Conservation (phyloP, 2,113 vertebrate species). For the Halichoerus grypus region DNA sequence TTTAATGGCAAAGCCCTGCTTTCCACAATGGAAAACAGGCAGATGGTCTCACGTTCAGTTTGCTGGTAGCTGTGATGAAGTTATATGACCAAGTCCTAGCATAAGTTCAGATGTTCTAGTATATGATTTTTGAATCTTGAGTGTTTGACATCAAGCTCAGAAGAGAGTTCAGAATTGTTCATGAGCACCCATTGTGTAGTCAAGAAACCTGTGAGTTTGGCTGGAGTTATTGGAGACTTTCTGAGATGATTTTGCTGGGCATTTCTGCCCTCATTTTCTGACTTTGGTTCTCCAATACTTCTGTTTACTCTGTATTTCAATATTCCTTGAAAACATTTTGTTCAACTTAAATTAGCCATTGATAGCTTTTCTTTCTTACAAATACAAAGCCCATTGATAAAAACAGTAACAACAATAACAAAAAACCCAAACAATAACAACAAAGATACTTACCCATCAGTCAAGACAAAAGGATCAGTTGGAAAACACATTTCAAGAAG, state of each 20-base stretch:
- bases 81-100: not conserved
- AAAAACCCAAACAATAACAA: not conserved
- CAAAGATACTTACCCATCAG: not conserved
- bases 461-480: not conserved
- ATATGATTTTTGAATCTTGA: not conserved
- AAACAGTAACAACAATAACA: not conserved
- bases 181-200: not conserved
- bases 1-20: not conserved
- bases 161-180: not conserved
- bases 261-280: not conserved
- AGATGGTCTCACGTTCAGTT: not conserved
- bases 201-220: not conserved
- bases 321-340: not conserved
- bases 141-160: not conserved
- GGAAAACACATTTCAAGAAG: not conserved
- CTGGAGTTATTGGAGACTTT: not conserved
- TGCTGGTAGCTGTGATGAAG: no score
- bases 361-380: not conserved
- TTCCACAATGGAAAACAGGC: not conserved
- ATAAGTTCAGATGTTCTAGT: not conserved
- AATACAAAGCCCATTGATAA: not conserved
- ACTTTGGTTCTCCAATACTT: not conserved
- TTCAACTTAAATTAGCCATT: not conserved
- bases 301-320: not conserved
- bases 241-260: not conserved